A percentile compares a stretch with the other conserved stretches of the same genome.
Evolutionary conservation across 2,888 invertebrate genomes (phyloP).

Genomic region (Microplitis deprimator): DNA sequence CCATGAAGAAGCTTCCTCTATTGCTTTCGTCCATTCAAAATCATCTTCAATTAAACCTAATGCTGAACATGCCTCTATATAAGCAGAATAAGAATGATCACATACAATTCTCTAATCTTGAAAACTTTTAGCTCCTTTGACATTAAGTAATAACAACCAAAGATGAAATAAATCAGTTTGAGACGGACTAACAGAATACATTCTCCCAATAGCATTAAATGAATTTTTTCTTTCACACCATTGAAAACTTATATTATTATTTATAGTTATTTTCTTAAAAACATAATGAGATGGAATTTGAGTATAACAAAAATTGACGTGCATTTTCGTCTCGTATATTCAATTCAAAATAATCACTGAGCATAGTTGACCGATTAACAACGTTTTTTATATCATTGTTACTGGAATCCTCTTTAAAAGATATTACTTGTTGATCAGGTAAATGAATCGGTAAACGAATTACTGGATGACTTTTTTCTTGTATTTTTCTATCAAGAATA

Average conservation of each 20-base stretch:
- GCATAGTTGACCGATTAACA: constrained; percentile 33
- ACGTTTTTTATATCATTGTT: constrained; percentile 2
- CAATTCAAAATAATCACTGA: constrained; percentile 36
- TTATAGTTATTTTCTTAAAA: constrained; percentile 23
- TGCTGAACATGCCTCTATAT: constrained; percentile 54
- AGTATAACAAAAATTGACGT: constrained; percentile 26
- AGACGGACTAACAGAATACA: constrained; percentile 53
- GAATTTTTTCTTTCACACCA: constrained; percentile 38
- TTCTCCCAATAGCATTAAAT: constrained; percentile 50
- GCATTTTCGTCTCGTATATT: constrained; percentile 33
- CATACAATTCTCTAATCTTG: no score
- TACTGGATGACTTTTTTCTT: constrained; percentile 48
- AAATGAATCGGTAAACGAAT: constrained; percentile 47
- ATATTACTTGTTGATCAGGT: constrained; percentile 38
- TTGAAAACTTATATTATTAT: constrained; percentile 11
- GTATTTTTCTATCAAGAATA: constrained; percentile 46
- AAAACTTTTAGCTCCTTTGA: constrained; percentile 56
- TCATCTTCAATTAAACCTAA: constrained; percentile 24
- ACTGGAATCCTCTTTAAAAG: neutral
- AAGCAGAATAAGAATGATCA: constrained; percentile 48
- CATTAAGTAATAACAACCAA: constrained; percentile 54
- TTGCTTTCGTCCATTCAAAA: constrained; percentile 42
- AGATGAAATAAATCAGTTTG: constrained; percentile 56
- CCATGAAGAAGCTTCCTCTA: constrained; percentile 35
- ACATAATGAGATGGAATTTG: constrained; percentile 38